Evolutionary conservation across 2,797 vertebrate genomes (phyloP).

Genomic region (Bryconaethiops microstoma): DNA sequence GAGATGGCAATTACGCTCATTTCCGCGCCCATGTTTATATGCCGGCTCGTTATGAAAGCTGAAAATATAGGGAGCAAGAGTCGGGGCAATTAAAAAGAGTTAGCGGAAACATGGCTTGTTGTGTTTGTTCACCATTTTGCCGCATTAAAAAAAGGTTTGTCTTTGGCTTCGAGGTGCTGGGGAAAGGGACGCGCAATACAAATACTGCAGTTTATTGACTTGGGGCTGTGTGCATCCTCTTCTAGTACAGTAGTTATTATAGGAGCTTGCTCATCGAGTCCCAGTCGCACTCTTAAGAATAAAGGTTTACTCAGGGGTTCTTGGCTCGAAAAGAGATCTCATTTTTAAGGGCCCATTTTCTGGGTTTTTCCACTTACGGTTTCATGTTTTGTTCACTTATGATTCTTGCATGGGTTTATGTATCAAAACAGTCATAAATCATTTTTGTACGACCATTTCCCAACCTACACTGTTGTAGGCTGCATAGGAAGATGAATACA

Average conservation of each 20-base stretch:
- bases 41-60: slow-evolving; percentile 36
- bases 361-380: too few relatives aligned
- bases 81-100: slow-evolving; percentile 44
- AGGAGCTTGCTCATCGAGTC: not conserved
- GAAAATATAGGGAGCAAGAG: slow-evolving; percentile 33
- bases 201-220: slow-evolving; percentile 35
- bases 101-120: slow-evolving; percentile 15
- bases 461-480: too few relatives aligned
- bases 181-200: not conserved
- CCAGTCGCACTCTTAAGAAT: not conserved
- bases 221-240: not conserved
- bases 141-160: slow-evolving; percentile 14
- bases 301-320: not conserved
- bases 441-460: too few relatives aligned
- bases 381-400: too few relatives aligned
- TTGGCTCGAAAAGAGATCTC: not conserved
- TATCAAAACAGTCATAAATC: too few relatives aligned
- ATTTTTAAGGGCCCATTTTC: not conserved
- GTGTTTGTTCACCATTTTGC: slow-evolving; percentile 30
- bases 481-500: too few relatives aligned
- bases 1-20: slow-evolving; percentile 47
- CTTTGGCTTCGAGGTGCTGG: not conserved
- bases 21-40: slow-evolving; percentile 45
- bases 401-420: too few relatives aligned
- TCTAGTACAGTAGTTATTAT: not conserved